Conservation (phyloP, 2,888 invertebrate genomes). For the Diabrotica balteata region DNA sequence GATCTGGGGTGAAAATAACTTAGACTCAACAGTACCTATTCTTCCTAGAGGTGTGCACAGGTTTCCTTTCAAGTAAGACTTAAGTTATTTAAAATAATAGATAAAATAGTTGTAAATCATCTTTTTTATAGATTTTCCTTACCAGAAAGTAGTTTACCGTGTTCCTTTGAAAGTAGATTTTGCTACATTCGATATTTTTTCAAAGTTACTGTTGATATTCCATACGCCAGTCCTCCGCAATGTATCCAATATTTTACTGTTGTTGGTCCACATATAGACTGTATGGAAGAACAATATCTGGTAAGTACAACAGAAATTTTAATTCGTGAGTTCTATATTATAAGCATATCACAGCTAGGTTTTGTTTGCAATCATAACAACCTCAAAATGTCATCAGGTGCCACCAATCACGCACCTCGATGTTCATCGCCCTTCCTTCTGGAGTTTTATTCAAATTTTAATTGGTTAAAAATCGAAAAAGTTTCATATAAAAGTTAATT, state of each 20-base stretch:
- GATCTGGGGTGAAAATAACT: constrained; percentile 76
- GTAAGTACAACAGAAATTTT: constrained; percentile 59
- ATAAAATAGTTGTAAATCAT: not conserved
- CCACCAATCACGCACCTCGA: too few species aligned
- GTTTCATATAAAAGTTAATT: too few species aligned
- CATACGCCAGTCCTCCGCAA: constrained; percentile 79
- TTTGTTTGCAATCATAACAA: too few species aligned
- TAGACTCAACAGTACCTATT: constrained; percentile 70
- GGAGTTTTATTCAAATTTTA: too few species aligned
- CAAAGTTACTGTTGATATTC: constrained; percentile 76
- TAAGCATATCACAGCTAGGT: too few species aligned
- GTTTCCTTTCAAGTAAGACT: constrained; percentile 65
- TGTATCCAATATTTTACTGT: constrained; percentile 82
- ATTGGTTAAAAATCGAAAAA: too few species aligned
- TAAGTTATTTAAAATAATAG: not conserved
- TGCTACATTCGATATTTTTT: constrained; percentile 78
- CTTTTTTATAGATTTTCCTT: constrained; percentile 65
- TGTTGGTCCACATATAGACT: constrained; percentile 80
- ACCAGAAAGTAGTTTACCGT: constrained; percentile 76
- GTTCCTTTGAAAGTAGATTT: constrained; percentile 78
- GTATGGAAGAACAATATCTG: constrained; percentile 81
- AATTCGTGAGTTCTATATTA: not conserved
- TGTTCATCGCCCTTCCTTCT: too few species aligned
- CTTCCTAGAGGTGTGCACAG: constrained; percentile 74
- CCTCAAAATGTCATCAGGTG: too few species aligned